Evolutionary conservation across 2,113 vertebrate species (phyloP).

Genomic region (Pomatostomus ruficeps): DNA sequence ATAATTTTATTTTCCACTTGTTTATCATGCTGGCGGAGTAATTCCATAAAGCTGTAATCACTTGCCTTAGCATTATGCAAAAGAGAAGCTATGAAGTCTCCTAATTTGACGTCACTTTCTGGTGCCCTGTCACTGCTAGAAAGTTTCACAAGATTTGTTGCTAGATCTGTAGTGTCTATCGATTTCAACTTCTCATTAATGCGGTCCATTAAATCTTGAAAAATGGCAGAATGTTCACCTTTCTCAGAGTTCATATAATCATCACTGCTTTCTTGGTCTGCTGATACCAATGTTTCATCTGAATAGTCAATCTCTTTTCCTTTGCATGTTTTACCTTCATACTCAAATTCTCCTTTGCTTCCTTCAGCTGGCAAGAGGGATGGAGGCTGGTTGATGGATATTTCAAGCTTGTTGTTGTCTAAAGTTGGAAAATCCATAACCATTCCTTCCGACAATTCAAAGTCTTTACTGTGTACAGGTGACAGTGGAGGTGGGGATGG

Average conservation of each 20-base stretch:
- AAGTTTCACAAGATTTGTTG: conserved; percentile 66
- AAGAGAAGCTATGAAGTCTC: conserved; percentile 88
- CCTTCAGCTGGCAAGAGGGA: conserved; percentile 79
- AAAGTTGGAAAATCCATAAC: conserved; percentile 53
- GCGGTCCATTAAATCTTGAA: conserved; percentile 86
- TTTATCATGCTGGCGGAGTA: conserved; percentile 82
- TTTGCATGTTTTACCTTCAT: conserved; percentile 40
- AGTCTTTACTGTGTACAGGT: conserved; percentile 77
- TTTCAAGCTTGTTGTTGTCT: conserved; percentile 68
- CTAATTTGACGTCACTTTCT: conserved; percentile 78
- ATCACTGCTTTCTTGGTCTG: conserved; percentile 12
- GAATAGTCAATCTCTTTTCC: background rate
- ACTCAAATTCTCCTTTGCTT: conserved; percentile 7
- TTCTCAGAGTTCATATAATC: conserved; percentile 50
- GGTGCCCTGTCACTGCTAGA: conserved; percentile 69
- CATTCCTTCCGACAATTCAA: conserved; percentile 69
- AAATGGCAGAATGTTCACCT: conserved; percentile 72
- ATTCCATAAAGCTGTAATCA: conserved; percentile 88
- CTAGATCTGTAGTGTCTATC: conserved; percentile 81
- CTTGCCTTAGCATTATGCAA: conserved; percentile 79
- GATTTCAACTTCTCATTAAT: conserved; percentile 90
- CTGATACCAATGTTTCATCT: background rate
- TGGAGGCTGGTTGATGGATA: conserved; percentile 74
- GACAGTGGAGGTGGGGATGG: conserved; percentile 88
- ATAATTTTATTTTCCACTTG: conserved; percentile 81